phyloP scores from a whole-genome alignment of 2,797 vertebrate genomes.

The Mastacembelus armatus region DNA sequence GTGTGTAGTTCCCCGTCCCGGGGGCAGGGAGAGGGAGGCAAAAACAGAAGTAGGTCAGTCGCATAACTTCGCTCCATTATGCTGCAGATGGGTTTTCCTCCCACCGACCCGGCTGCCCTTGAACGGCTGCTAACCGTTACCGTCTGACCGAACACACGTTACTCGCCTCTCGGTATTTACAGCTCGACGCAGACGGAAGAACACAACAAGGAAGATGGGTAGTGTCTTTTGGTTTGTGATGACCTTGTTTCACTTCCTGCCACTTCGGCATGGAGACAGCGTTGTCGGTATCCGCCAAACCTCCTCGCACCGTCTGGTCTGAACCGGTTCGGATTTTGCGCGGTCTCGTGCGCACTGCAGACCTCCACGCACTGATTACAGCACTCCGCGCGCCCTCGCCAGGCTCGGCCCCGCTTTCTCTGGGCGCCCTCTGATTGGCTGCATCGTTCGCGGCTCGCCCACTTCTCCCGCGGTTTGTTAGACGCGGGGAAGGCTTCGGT shows the following conservation, averaged over 20 bases:
- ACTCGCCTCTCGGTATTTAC: not conserved
- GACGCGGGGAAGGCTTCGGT: not conserved
- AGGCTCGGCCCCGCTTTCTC: constrained; percentile 4
- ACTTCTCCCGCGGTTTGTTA: constrained; percentile 53
- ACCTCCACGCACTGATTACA: constrained; percentile 67
- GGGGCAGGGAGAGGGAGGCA: not conserved
- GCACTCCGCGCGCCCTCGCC: constrained; percentile 52
- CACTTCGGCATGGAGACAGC: constrained; percentile 60
- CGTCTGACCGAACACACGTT: not conserved
- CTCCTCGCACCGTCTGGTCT: constrained; percentile 81
- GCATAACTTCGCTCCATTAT: constrained; percentile 47
- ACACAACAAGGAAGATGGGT: not conserved
- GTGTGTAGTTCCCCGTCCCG: not conserved
- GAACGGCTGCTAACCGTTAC: no score
- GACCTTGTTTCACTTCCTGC: constrained; percentile 64
- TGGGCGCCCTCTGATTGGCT: constrained; percentile 65
- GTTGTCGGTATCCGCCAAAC: constrained; percentile 68
- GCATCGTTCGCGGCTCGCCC: constrained; percentile 45
- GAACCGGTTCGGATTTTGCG: constrained; percentile 86
- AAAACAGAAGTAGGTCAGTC: constrained; percentile 62
- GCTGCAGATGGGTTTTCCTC: constrained; percentile 34
- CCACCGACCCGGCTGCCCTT: no score
- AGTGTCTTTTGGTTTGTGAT: not conserved
- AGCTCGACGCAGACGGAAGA: not conserved
- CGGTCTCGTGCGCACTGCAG: constrained; percentile 73